These are phyloP conservation scores for Sakesphorus luctuosus DNA, from an alignment of 2,113 vertebrate species.

Conservation along the genomic window DNA sequence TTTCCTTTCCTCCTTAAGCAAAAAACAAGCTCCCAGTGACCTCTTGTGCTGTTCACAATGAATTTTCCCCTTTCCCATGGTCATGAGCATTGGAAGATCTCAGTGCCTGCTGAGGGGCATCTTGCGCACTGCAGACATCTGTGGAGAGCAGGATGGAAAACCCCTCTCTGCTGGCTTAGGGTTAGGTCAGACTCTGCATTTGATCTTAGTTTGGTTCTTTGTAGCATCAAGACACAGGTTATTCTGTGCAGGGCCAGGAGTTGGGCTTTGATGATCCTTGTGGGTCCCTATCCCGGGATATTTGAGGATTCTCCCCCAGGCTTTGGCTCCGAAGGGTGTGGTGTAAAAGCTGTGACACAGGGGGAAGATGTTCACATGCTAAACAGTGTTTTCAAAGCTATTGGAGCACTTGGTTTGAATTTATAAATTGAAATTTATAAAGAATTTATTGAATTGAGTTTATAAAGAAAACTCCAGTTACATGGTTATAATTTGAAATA, in stretches of 20 bases:
- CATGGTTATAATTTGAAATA: background rate
- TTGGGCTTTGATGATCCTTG: background rate
- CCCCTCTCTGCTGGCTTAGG: background rate
- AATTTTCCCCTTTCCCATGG: background rate
- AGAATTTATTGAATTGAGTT: no score
- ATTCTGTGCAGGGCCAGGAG: background rate
- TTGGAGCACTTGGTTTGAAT: background rate
- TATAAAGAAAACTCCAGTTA: background rate
- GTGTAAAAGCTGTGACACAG: background rate
- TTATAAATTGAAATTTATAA: no score
- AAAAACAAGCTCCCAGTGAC: background rate
- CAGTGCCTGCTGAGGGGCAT: fast-evolving
- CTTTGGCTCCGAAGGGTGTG: background rate
- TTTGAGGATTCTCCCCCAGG: background rate
- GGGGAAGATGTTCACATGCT: fast-evolving
- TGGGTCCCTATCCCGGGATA: background rate
- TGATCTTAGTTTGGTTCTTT: background rate
- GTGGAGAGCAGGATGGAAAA: background rate
- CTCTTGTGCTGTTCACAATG: background rate
- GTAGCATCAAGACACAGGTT: background rate
- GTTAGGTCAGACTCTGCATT: background rate
- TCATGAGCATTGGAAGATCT: fast-evolving
- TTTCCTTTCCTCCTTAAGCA: background rate
- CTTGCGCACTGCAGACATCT: background rate
- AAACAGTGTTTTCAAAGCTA: background rate